Evolutionary conservation across 2,888 invertebrate genomes (phyloP).

Genomic region (Apamea crenata): DNA sequence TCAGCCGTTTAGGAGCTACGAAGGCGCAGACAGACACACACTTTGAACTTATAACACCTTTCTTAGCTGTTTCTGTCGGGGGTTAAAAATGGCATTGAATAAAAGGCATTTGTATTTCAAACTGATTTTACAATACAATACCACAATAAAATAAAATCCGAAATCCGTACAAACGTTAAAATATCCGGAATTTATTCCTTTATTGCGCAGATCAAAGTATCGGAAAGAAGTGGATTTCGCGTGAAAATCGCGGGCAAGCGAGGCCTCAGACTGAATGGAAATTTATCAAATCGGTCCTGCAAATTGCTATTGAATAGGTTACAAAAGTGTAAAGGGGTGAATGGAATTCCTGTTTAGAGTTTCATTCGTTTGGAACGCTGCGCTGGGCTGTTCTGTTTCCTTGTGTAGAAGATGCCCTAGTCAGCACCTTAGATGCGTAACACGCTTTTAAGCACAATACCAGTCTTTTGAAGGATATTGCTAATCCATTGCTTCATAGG

Average conservation of each 20-base stretch:
- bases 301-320: conserved; percentile 48
- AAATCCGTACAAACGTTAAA: conserved; percentile 37
- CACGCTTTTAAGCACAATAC: not conserved
- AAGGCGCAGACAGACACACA: not conserved
- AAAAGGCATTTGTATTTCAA: not conserved
- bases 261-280: conserved; percentile 30
- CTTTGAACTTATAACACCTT: not conserved
- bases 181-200: conserved; percentile 37
- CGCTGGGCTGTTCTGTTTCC: not conserved
- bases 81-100: not conserved
- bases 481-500: not conserved
- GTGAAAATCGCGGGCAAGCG: not conserved
- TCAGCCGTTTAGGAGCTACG: not conserved
- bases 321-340: not conserved
- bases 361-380: conserved; percentile 2
- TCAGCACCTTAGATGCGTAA: not conserved
- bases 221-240: conserved; percentile 15
- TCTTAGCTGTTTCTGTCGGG: not conserved
- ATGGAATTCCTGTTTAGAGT: not conserved
- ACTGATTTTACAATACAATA: not conserved
- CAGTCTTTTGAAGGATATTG: not conserved
- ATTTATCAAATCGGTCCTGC: conserved; percentile 44
- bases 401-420: not conserved
- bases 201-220: conserved; percentile 48
- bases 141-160: not conserved